Conservation (phyloP, 2,797 vertebrate species). For the Graptemys geographica region DNA sequence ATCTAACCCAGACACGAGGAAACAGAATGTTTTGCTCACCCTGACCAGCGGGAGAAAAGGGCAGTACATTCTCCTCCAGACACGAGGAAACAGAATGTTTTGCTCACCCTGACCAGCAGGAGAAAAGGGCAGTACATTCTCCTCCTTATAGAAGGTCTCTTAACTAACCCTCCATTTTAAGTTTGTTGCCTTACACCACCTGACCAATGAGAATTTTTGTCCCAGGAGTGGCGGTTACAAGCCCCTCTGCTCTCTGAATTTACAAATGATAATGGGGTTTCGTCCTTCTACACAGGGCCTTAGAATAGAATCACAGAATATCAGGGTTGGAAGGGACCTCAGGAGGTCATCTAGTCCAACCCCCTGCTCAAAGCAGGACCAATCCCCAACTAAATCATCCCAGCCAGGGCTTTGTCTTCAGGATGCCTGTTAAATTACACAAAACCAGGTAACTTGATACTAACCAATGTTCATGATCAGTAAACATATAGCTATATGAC, state of each 20-base stretch:
- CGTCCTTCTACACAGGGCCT: not conserved
- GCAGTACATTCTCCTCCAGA: not conserved
- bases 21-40: not conserved
- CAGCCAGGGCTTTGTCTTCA: not conserved
- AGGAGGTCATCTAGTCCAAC: too few species aligned
- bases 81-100: not conserved
- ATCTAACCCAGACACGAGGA: fast-evolving
- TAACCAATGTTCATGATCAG: not conserved
- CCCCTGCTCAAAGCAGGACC: too few species aligned
- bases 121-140: not conserved
- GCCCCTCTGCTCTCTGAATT: not conserved
- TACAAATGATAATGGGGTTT: fast-evolving
- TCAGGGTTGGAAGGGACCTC: too few species aligned
- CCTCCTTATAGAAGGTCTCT: not conserved
- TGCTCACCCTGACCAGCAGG: not conserved
- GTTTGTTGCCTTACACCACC: not conserved
- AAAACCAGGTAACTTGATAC: not conserved
- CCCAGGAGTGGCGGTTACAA: not conserved
- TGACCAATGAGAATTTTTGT: not conserved
- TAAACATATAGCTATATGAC: not conserved
- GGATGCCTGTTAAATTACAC: fast-evolving
- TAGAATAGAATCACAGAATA: too few species aligned
- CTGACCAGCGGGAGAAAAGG: not conserved
- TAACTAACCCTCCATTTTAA: not conserved
- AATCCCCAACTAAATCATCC: too few species aligned